These are phyloP conservation scores for Cosmia pyralina DNA, from an alignment of 2,888 invertebrate genomes.

Conservation along the genomic window DNA sequence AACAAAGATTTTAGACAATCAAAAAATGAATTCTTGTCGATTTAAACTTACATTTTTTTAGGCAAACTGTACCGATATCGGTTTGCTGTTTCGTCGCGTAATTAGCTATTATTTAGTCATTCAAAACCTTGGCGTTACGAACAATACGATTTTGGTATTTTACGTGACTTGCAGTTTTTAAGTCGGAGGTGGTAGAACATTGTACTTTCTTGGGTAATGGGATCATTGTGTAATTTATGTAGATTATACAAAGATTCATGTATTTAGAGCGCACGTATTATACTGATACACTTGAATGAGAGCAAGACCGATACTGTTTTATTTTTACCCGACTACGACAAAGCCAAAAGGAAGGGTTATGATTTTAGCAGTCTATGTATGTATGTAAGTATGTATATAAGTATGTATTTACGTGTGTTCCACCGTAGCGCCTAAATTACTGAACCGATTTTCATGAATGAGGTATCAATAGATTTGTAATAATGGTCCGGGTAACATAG, in stretches of 20 bases:
- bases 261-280: no score
- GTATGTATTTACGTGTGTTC: no score
- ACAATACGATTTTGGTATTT: constrained; percentile 26
- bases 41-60: not conserved
- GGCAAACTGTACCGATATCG: not conserved
- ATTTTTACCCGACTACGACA: no score
- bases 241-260: not conserved
- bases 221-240: not conserved
- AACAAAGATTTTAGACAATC: not conserved
- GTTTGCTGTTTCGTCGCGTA: not conserved
- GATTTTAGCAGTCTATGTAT: no score
- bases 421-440: no score
- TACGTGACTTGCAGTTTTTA: constrained; percentile 38
- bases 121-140: constrained; percentile 2
- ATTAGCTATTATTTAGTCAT: constrained; percentile 32
- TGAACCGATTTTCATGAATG: no score
- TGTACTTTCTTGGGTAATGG: not conserved
- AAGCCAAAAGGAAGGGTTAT: no score
- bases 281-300: no score
- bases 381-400: no score
- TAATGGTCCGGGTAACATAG: no score
- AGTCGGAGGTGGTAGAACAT: not conserved
- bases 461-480: no score
- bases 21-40: not conserved
- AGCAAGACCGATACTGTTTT: no score